Base-by-base conservation (phyloP, 2,888 invertebrate genomes). In the Lepeophtheirus nordmannii region DNA sequence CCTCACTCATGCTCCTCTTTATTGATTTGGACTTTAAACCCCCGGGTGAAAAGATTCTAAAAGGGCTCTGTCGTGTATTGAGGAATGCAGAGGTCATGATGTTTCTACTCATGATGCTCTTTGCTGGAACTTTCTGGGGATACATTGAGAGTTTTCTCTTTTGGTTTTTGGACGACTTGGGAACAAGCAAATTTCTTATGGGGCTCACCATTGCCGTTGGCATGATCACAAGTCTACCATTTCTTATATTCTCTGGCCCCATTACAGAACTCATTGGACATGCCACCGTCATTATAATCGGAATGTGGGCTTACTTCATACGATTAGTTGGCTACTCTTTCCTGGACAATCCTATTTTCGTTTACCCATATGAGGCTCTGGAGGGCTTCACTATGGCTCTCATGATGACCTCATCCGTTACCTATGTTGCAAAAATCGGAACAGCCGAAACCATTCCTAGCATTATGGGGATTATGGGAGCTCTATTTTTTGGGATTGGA, bases 81-180 rank as follows among this genome's bases (percentile, higher is more conserved):
- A 58, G 38, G 12, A 65, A 65, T 20, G 46, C 56, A 1, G 65
- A 65, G 58, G 65, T 64, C 30, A 37, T 64, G 20, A 56, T 70
- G 17, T 78, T 89, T 1, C 80, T 84, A 41, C 74, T 85, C 23
- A 82, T 89, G 5, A 78, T 87, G 30, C 78, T 84, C 8, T 73
- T 86, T 14, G 80, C 88, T 67, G 89, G 89, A 17, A 79, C 82
- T 7, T 82, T 88, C 71, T 89, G 88, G 85, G 85, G 86, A 73
- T 83, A 84, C 68, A 83, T 88, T 72, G 87, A 89, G 74, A 82
- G 83, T 12, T 89, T 84, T 73, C 75, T 88, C 68, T 83, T 83
- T 39, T 83, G 85, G 84, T 85, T 77, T 75, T 79, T 76, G 53
- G 71, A 76, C 14, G 80, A 80, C 62, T 73, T 84, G 69, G 76